Percentiles rank a stretch among this genome's conserved stretches.
phyloP scores from a whole-genome alignment of 37 sponge, comb jelly and placozoan species.

The Lycopodina hypogea region DNA sequence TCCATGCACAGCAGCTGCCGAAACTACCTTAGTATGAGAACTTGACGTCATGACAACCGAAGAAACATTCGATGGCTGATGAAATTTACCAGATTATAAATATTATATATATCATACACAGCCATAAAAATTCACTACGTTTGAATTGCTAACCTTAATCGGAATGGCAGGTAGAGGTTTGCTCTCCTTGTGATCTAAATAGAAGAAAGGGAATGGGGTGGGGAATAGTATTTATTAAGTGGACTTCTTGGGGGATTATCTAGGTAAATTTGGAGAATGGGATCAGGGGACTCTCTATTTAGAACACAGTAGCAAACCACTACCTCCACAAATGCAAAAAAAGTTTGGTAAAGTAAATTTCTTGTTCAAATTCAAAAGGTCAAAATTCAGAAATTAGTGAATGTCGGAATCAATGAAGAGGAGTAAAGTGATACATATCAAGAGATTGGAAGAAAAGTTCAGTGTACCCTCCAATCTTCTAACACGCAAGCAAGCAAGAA shows the following conservation, averaged over 20 bases:
- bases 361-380: too few species aligned
- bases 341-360: too few species aligned
- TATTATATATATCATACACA: neutral
- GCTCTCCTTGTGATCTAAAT: conserved; percentile 20
- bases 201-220: conserved; percentile 6
- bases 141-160: conserved; percentile 17
- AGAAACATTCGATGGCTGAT: neutral
- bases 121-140: neutral
- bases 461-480: too few species aligned
- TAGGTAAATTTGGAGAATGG: neutral
- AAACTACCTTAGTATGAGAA: neutral
- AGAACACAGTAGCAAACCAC: conserved; percentile 21
- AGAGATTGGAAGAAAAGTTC: too few species aligned
- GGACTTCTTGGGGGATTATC: too few species aligned
- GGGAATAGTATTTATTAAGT: too few species aligned
- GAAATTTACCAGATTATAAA: neutral
- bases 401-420: too few species aligned
- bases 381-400: too few species aligned
- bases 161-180: conserved; percentile 24
- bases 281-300: too few species aligned
- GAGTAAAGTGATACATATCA: too few species aligned
- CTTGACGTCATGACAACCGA: neutral
- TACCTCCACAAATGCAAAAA: neutral
- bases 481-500: too few species aligned
- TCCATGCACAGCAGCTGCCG: neutral